These are phyloP conservation scores for Drosophila helvetica DNA, from an alignment of 2,888 invertebrate species.

Conservation along the genomic window DNA sequence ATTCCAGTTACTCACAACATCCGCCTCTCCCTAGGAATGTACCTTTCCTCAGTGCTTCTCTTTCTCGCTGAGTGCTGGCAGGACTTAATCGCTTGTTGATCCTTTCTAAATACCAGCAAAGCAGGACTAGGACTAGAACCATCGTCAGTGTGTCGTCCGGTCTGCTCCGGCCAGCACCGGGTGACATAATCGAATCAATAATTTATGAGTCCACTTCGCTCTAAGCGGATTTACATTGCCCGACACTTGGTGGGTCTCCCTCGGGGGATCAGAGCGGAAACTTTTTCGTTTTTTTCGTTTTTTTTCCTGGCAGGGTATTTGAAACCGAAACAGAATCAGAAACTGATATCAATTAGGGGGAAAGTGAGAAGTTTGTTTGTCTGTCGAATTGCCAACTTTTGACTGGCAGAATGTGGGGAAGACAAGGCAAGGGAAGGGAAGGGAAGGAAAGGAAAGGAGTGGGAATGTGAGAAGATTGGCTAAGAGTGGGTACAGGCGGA, in stretches of 20 bases:
- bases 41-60: not conserved
- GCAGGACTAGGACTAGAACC: slow-evolving; percentile 29
- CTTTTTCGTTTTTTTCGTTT: slow-evolving; percentile 41
- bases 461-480: not conserved
- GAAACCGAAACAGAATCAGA: slow-evolving; percentile 54
- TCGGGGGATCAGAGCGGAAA: slow-evolving; percentile 34
- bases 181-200: slow-evolving; percentile 80
- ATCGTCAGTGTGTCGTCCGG: not conserved
- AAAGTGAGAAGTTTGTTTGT: slow-evolving; percentile 74
- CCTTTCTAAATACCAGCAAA: slow-evolving; percentile 69
- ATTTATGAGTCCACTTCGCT: slow-evolving; percentile 77
- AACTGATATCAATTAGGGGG: slow-evolving; percentile 77
- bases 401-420: slow-evolving; percentile 21
- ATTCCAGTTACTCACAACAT: not conserved
- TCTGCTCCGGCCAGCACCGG: slow-evolving; percentile 33
- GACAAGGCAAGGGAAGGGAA: no score
- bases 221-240: slow-evolving; percentile 75
- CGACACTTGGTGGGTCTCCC: slow-evolving; percentile 57
- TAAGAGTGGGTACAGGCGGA: not conserved
- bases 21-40: not conserved
- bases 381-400: slow-evolving; percentile 63
- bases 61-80: slow-evolving; percentile 55
- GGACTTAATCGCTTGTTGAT: slow-evolving; percentile 78
- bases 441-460: no score
- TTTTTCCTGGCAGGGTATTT: slow-evolving; percentile 11